These are phyloP conservation scores for Xenopus laevis DNA, from an alignment of 2,113 vertebrate genomes.

Conservation along the genomic window DNA sequence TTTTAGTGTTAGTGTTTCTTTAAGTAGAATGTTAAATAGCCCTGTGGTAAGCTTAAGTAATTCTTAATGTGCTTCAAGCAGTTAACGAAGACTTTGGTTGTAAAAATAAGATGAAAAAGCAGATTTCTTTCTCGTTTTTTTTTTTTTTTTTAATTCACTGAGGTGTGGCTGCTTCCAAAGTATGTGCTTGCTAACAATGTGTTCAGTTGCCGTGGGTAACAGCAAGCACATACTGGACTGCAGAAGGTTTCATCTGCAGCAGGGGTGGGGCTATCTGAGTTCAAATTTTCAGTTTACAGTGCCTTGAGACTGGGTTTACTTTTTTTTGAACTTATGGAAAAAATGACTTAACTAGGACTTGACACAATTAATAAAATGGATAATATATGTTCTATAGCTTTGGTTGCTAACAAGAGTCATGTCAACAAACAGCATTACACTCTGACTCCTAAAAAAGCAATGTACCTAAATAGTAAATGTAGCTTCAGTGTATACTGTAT, in stretches of 20 bases:
- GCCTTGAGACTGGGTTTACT: neutral
- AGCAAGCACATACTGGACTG: conserved; percentile 31
- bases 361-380: neutral
- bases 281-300: conserved; percentile 22
- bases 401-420: too few relatives aligned
- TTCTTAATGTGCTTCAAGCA: neutral
- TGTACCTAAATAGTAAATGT: too few relatives aligned
- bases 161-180: conserved; percentile 38
- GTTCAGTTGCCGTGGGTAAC: conserved; percentile 30
- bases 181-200: conserved; percentile 43
- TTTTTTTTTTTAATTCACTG: neutral
- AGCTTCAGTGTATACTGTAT: too few relatives aligned
- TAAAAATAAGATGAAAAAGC: conserved; percentile 7
- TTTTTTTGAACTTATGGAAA: conserved; percentile 4
- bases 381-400: too few relatives aligned
- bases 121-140: conserved; percentile 2
- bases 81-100: neutral
- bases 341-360: neutral
- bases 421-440: too few relatives aligned
- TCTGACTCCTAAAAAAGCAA: too few relatives aligned
- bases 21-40: too few relatives aligned
- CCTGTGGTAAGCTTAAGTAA: neutral
- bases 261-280: conserved; percentile 20
- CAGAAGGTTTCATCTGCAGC: conserved; percentile 23
- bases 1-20: too few relatives aligned